Percentiles rank a stretch among this genome's conserved stretches.
Conservation (phyloP, 2,797 vertebrate genomes). For the Sebastiscus tertius region DNA sequence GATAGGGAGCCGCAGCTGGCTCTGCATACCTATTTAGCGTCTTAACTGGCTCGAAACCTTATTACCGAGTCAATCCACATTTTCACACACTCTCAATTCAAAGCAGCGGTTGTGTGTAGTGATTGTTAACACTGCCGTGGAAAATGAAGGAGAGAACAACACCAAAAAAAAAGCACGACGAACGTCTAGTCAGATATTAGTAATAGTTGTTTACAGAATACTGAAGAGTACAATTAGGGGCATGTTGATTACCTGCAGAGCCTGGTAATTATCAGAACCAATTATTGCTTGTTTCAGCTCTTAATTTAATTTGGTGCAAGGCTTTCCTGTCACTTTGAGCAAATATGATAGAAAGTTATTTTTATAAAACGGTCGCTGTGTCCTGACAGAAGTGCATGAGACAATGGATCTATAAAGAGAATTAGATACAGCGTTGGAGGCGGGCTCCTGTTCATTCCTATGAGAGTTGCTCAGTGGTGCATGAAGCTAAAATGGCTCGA, state of each 20-base stretch:
- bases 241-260: conserved; percentile 23
- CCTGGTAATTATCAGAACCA: conserved; percentile 5
- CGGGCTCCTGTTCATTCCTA: no score
- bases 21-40: conserved; percentile 57
- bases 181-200: not conserved
- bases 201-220: conserved; percentile 18
- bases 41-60: conserved; percentile 43
- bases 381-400: not conserved
- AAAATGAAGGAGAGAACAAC: no score
- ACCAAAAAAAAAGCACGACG: not conserved
- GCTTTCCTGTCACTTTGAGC: not conserved
- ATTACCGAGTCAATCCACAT: conserved; percentile 44
- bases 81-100: conserved; percentile 18
- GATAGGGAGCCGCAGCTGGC: conserved; percentile 38
- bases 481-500: no score
- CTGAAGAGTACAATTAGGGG: not conserved
- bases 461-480: not conserved
- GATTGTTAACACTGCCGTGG: not conserved
- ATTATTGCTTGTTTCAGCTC: conserved; percentile 8
- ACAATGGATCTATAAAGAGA: not conserved
- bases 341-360: not conserved
- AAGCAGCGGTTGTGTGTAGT: conserved; percentile 3
- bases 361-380: not conserved
- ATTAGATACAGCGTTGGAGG: no score
- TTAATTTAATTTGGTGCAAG: conserved; percentile 17